Base-by-base conservation (phyloP, 1,140 invertebrate species). In the Danaus melanippus region DNA sequence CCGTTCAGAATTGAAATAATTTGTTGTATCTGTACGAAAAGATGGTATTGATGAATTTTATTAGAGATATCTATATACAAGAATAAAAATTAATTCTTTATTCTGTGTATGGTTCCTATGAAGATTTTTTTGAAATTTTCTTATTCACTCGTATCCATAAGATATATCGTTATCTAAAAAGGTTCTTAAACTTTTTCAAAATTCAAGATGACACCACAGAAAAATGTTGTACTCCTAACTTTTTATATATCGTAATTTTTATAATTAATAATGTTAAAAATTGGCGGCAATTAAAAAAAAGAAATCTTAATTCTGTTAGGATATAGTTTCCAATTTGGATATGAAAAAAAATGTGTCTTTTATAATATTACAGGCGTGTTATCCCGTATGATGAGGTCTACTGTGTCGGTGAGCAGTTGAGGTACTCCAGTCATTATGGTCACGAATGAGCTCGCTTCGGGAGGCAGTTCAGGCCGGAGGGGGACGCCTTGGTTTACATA, bases 1-100 rank as follows among this genome's bases (percentile, higher is more conserved):
- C 64, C 60, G 57, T 84, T 84, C 44, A 87, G 56, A 6, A 79
- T 10, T 6, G 55, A 40, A 17, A 84, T 75, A 57, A 87, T 71
- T 56, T 72, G 64, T 41, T 62, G 54, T 50, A 86, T 48, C 84
- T 87, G 62, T 7, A 71, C 68, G 52, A 49, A n/a, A 53, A 53
- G 47, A 11, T 42, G 21, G 39, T 9, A 15, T 47, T 15, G 10
- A 50, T 42, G 7, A 45, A 21, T 47, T 10, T 2, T 42, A 17
- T 39, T 47, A 10, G 12, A 41, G 12, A 46, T n/a, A 46, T 32
- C 46, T 10, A 21, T 44, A 8, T 32, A 43, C 7, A 32, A 10
- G 48, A 39, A 40, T 47, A 7, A 7, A 47, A 47, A 44, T 44
- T 47, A 10, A 15, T 50, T 10, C 17, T 32, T 32, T 50, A 5